phyloP scores from a whole-genome alignment of 37 sponge, comb jelly and placozoan genomes.

The Ianthella basta region DNA sequence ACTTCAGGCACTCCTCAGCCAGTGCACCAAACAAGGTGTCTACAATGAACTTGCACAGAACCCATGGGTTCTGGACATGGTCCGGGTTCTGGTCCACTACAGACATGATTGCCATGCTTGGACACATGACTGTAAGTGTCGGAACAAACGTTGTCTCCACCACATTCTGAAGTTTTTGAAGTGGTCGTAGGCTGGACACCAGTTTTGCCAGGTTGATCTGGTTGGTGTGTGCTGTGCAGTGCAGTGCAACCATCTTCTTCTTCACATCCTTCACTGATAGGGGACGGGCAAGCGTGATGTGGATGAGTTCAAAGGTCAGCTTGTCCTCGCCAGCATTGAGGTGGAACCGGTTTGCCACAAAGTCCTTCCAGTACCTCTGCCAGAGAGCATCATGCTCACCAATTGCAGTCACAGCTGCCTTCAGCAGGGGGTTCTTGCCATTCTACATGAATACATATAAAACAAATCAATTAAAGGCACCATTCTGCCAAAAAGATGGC shows the following conservation, averaged over 20 bases:
- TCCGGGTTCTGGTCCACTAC: constrained; percentile 2
- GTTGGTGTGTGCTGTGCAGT: constrained; percentile 58
- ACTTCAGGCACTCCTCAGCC: constrained; percentile 27
- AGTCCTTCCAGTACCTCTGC: constrained; percentile 68
- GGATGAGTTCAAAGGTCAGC: constrained; percentile 38
- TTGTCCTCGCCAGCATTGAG: constrained; percentile 33
- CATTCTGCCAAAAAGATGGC: too few relatives aligned
- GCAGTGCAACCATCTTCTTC: constrained; percentile 47
- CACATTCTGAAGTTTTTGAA: constrained; percentile 31
- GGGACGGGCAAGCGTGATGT: constrained; percentile 41
- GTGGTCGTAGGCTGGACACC: constrained; percentile 62
- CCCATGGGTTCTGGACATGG: constrained; percentile 31
- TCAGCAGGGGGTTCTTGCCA: not conserved
- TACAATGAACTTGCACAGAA: constrained; percentile 50
- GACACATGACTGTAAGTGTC: not conserved
- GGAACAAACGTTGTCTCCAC: not conserved
- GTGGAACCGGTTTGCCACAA: constrained; percentile 56
- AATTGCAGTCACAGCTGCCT: constrained; percentile 46
- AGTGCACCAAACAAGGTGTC: constrained; percentile 64
- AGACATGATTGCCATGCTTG: not conserved
- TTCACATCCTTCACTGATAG: constrained; percentile 30
- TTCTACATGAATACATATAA: not conserved
- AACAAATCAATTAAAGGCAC: too few relatives aligned
- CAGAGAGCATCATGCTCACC: constrained; percentile 31
- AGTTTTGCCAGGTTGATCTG: constrained; percentile 75